phyloP scores from a whole-genome alignment of 2,797 vertebrate genomes.

The Halcyon leucocephala region DNA sequence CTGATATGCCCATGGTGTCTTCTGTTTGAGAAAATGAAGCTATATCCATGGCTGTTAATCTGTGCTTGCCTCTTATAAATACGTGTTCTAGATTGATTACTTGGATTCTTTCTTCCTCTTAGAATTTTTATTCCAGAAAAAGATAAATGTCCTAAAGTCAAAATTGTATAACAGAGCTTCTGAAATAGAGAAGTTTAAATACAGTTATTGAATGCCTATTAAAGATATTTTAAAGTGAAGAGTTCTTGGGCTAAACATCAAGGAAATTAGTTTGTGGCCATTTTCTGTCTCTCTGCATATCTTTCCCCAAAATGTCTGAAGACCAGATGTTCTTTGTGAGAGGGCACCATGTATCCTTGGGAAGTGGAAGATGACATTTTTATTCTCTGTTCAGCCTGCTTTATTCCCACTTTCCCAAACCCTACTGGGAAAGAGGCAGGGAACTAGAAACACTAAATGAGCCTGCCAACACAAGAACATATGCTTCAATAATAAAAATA shows the following conservation, averaged over 20 bases:
- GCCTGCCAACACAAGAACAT: not conserved
- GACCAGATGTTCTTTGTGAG: not conserved
- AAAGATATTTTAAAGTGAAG: not conserved
- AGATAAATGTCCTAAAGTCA: not conserved
- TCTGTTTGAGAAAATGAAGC: not conserved
- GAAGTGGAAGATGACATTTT: not conserved
- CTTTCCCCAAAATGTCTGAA: not conserved
- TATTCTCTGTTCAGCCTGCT: not conserved
- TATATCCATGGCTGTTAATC: not conserved
- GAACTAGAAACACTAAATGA: not conserved
- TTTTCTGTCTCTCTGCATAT: not conserved
- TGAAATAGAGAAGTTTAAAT: not conserved
- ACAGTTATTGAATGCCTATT: not conserved
- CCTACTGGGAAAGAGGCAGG: not conserved
- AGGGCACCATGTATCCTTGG: not conserved
- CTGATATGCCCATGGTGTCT: fast-evolving
- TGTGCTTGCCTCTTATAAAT: not conserved
- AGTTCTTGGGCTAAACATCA: not conserved
- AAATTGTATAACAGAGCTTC: not conserved
- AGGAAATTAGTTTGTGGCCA: not conserved
- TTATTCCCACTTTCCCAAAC: not conserved
- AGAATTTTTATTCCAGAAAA: not conserved
- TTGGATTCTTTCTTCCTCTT: not conserved
- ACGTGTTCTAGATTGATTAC: not conserved
- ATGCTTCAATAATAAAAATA: not conserved